Evolutionary conservation across 2,888 invertebrate species (phyloP).

Genomic region (Yponomeuta plumbellus): DNA sequence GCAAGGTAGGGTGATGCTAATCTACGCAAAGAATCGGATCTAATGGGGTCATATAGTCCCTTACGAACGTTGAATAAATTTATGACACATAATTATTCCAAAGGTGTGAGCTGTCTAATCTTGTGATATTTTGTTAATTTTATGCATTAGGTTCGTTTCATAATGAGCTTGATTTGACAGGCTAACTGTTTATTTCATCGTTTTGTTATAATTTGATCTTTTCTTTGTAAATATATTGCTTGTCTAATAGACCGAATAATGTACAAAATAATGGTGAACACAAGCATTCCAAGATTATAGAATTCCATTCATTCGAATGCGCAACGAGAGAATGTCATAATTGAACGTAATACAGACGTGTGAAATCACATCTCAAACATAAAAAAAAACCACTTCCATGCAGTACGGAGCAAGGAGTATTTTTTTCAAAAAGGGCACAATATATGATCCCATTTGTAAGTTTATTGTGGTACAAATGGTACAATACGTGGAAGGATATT

Average conservation of each 20-base stretch:
- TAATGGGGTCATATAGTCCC: constrained; percentile 62
- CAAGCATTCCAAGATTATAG: not conserved
- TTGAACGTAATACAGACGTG: constrained; percentile 1
- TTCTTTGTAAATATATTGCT: too few species aligned
- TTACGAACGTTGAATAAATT: constrained; percentile 61
- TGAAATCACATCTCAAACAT: constrained; percentile 1
- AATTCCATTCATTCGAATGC: constrained; percentile 4
- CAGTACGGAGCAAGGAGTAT: not conserved
- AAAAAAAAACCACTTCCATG: not conserved
- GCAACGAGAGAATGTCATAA: constrained; percentile 8
- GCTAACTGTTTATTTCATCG: not conserved
- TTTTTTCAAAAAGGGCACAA: constrained; percentile 5
- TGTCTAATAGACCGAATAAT: too few species aligned
- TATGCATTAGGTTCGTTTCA: not conserved
- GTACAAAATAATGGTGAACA: too few species aligned
- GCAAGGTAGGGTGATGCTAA: constrained; percentile 43
- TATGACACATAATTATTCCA: constrained; percentile 34
- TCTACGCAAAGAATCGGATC: constrained; percentile 53
- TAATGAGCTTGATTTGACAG: not conserved
- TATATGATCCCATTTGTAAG: constrained; percentile 16
- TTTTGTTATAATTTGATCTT: too few species aligned
- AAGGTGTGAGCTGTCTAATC: constrained; percentile 30
- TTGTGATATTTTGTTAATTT: not conserved
- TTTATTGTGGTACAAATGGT: constrained; percentile 43
- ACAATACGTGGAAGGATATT: constrained; percentile 48